Evolutionary conservation across 2,888 invertebrate genomes (phyloP).

Genomic region (Trissolcus japonicus): DNA sequence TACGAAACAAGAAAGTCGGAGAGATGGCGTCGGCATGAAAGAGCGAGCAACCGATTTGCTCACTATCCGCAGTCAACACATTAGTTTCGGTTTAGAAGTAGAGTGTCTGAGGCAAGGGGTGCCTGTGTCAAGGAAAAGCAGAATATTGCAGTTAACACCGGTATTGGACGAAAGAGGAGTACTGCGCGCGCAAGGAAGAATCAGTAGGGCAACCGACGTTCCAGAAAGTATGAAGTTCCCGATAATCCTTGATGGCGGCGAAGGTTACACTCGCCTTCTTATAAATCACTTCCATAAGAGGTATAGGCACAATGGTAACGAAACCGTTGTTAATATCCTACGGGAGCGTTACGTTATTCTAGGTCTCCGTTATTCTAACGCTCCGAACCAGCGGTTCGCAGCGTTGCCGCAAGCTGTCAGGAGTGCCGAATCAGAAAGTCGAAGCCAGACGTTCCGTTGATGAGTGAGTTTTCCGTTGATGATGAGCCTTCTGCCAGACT

Average conservation of each 20-base stretch:
- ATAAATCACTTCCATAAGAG: too few relatives aligned
- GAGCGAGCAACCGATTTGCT: not conserved
- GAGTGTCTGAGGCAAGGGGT: not conserved
- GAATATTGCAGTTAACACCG: not conserved
- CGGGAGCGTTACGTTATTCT: too few relatives aligned
- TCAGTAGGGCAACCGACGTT: not conserved
- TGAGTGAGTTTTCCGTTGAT: constrained; percentile 11
- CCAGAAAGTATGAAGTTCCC: too few relatives aligned
- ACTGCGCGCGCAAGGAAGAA: not conserved
- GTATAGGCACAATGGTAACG: too few relatives aligned
- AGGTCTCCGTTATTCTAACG: too few relatives aligned
- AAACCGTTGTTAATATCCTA: too few relatives aligned
- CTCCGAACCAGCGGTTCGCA: not conserved
- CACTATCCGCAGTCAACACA: too few relatives aligned
- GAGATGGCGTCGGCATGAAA: not conserved
- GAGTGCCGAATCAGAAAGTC: not conserved
- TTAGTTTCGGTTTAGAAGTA: not conserved
- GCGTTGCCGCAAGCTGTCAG: not conserved
- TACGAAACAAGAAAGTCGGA: constrained; percentile 3
- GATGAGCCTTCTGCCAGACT: constrained; percentile 1
- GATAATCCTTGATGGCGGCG: too few relatives aligned
- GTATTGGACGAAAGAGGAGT: not conserved
- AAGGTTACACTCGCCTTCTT: too few relatives aligned
- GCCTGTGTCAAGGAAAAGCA: not conserved
- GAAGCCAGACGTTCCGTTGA: not conserved